Evolutionary conservation across 2,888 invertebrate species (phyloP), one percentile per base, ranked within the genome.

Genomic region (Danaus chrysippus): DNA sequence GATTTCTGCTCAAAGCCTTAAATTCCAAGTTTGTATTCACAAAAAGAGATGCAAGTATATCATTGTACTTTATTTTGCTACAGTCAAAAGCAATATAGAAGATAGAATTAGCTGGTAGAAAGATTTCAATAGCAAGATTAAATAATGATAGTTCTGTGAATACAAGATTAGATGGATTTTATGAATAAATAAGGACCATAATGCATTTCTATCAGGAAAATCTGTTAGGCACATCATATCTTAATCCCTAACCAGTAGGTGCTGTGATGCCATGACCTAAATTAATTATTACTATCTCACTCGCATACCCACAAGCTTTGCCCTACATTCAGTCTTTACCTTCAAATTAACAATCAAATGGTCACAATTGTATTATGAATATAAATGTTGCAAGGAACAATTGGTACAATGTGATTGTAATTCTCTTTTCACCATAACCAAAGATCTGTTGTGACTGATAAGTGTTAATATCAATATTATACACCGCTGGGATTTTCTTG

Each of bases 281-380:
- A 57, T 58, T 64, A 64, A 54, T 62, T 74, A 74, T 68, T 69
- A 64, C 70, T 74, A 72, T 72, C 71, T 75, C 75, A 74, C 75
- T 73, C 72, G 41, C 65, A 66, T 67, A 68, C 63, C 66, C 68
- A 61, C 71, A 76, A 70, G 73, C 72, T 73, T 72, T 69, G 72
- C 71, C 71, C 73, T 76, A 77, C 73, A 76, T 78, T 88, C 88
- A 88, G 88, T 88, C 87, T 88, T 76, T 75, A 60, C 56, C 56
- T 54, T 60, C 71, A 71, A 77, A 76, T 76, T 76, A 74, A 67
- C 77, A 77, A 78, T 76, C 77, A 76, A 83, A 78, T 74, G 72
- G 73, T 71, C 69, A 72, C 53, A 62, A 65, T 54, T 61, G 62
- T 9, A 49, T 17, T 49, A 17, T 17, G 17, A 17, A 17, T 49